Conservation (phyloP, 2,797 vertebrate species). For the Dromococcyx pavoninus region DNA sequence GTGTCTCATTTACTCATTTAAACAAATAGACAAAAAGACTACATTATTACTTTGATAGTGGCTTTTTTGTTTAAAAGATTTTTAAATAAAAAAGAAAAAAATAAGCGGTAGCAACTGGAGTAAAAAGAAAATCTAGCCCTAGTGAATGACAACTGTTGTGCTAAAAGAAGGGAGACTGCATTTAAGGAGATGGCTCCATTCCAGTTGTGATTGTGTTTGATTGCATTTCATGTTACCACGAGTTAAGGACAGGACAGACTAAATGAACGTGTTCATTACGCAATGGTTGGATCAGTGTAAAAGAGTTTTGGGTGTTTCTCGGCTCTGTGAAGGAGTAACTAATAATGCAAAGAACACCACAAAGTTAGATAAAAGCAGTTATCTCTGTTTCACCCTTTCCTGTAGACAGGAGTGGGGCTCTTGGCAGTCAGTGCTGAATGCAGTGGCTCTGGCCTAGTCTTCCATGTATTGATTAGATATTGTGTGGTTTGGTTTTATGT, state of each 20-base stretch:
- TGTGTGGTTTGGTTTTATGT: neutral
- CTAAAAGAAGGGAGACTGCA: neutral
- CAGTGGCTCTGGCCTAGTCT: neutral
- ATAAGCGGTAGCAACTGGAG: neutral
- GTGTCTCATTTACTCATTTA: neutral
- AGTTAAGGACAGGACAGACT: neutral
- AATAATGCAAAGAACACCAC: neutral
- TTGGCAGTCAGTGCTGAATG: neutral
- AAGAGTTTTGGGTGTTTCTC: neutral
- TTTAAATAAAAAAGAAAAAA: neutral
- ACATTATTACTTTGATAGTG: neutral
- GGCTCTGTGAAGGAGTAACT: neutral
- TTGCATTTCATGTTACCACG: neutral
- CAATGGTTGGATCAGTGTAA: neutral
- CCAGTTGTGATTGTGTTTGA: neutral
- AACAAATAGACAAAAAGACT: neutral
- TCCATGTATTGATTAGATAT: neutral
- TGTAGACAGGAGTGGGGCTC: neutral
- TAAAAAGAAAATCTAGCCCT: neutral
- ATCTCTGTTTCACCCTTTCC: neutral
- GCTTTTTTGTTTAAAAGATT: neutral
- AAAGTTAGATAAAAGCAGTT: neutral
- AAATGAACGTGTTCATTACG: accelerated
- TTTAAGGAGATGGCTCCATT: neutral
- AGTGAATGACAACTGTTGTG: neutral